A percentile compares a stretch with the other conserved stretches of the same genome.
Conservation (phyloP, 1,140 invertebrate genomes). For the Drosophila nasuta region DNA sequence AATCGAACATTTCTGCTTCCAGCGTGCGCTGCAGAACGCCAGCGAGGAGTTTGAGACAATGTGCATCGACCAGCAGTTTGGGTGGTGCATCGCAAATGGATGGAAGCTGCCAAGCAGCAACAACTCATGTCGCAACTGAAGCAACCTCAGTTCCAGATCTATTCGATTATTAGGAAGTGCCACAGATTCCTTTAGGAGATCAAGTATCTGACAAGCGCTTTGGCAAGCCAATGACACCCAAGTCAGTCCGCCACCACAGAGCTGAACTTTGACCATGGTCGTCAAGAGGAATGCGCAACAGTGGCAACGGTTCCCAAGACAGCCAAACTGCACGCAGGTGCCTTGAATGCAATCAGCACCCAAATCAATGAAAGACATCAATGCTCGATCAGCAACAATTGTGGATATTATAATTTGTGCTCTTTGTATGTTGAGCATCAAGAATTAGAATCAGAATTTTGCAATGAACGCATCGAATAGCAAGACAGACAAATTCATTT, state of each 20-base stretch:
- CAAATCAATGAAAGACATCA: not conserved
- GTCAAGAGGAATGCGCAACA: conserved; percentile 54
- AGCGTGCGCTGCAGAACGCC: too few relatives aligned
- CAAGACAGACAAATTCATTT: conserved; percentile 15
- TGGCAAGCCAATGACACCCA: conserved; percentile 86
- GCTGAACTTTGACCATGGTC: conserved; percentile 85
- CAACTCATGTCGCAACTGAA: not conserved
- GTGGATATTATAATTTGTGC: conserved; percentile 16
- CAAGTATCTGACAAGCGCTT: conserved; percentile 84
- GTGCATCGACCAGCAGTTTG: conserved; percentile 86
- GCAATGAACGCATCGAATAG: not conserved
- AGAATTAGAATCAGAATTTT: not conserved
- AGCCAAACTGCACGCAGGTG: conserved; percentile 45
- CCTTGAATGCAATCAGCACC: not conserved
- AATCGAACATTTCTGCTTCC: conserved; percentile 91
- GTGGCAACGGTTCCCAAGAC: conserved; percentile 71
- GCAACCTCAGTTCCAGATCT: not conserved
- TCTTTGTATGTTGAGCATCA: conserved; percentile 10
- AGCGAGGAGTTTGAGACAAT: conserved; percentile 88
- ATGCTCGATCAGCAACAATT: not conserved
- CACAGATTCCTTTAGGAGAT: not conserved
- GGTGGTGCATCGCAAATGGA: conserved; percentile 5
- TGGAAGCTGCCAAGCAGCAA: conserved; percentile 5
- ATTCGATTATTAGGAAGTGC: not conserved
- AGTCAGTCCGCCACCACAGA: conserved; percentile 85